Evolutionary conservation across 2,888 invertebrate genomes (phyloP).

Genomic region (Dysmachus trigonus): DNA sequence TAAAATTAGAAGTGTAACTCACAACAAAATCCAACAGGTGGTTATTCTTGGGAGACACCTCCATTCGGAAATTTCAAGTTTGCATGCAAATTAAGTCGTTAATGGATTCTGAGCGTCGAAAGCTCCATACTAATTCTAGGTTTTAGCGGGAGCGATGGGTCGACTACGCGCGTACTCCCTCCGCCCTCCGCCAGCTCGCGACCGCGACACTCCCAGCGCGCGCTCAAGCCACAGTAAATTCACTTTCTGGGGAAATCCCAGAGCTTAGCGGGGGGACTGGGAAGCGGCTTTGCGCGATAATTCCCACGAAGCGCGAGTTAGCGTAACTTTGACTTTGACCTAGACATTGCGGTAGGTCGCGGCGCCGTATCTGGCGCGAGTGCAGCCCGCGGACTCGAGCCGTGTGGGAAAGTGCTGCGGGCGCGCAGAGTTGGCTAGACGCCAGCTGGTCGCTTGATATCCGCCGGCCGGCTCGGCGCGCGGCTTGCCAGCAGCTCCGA

Average conservation of each 20-base stretch:
- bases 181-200: neutral
- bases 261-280: neutral
- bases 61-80: neutral
- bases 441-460: neutral
- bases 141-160: neutral
- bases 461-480: neutral
- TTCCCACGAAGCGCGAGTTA: neutral
- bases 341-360: conserved; percentile 37
- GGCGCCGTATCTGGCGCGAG: neutral
- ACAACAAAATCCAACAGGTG: neutral
- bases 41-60: neutral
- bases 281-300: neutral
- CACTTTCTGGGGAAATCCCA: neutral
- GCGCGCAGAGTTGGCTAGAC: conserved; percentile 11
- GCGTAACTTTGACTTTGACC: conserved; percentile 36
- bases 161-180: neutral
- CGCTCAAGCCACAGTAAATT: neutral
- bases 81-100: neutral
- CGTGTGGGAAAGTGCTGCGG: neutral
- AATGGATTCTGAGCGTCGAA: neutral
- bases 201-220: neutral
- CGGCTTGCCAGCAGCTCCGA: neutral
- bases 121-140: neutral
- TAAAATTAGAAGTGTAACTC: neutral
- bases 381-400: neutral